These are phyloP conservation scores for Phylloscopus whistleri DNA, from an alignment of 2,113 vertebrate genomes.

Conservation along the genomic window DNA sequence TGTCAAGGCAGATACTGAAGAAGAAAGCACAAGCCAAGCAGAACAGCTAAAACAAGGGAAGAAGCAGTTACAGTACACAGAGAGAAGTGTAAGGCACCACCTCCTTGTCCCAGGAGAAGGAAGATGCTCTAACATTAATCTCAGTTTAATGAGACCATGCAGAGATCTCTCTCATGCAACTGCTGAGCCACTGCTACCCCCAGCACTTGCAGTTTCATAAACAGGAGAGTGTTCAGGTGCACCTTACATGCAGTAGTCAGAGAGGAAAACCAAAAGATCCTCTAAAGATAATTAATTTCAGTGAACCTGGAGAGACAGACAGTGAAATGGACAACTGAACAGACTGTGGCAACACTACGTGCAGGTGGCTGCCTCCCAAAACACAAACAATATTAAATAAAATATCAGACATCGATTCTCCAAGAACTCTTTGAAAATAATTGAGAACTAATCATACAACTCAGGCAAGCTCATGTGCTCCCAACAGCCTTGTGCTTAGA, in stretches of 20 bases:
- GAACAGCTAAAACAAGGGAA: not conserved
- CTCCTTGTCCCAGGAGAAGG: not conserved
- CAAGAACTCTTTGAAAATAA: not conserved
- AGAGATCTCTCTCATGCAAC: not conserved
- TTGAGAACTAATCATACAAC: not conserved
- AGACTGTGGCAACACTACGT: rapidly evolving
- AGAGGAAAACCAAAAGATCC: not conserved
- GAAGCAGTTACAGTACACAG: not conserved
- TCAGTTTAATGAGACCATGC: not conserved
- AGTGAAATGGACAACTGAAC: not conserved
- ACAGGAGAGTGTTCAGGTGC: not conserved
- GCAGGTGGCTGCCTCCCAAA: not conserved
- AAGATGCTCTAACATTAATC: not conserved
- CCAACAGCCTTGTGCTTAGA: not conserved
- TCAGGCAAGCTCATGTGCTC: not conserved
- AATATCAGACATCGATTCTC: not conserved
- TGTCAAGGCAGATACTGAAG: not conserved
- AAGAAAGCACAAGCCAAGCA: not conserved
- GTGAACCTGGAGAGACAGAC: not conserved
- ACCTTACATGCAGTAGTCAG: not conserved
- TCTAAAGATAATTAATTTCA: not conserved
- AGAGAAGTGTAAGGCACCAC: not conserved
- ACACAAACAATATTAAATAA: not conserved
- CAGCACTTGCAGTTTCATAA: not conserved
- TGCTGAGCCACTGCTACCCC: not conserved